Evolutionary conservation across 2,888 invertebrate species (phyloP).

Genomic region (Muschampia plurimacula): DNA sequence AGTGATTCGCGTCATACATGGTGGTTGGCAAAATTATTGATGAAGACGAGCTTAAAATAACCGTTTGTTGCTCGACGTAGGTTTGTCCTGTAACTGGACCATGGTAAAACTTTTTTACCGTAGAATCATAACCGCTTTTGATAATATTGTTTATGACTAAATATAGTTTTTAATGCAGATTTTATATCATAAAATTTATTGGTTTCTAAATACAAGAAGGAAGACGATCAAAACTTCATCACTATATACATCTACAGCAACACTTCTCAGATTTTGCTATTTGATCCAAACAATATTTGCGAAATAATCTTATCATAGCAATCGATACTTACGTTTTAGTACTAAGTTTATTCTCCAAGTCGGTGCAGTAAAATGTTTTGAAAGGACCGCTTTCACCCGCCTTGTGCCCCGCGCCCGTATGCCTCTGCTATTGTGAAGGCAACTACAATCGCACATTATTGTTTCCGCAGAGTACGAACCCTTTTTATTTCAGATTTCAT

Average conservation of each 20-base stretch:
- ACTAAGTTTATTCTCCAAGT: slow-evolving; percentile 7
- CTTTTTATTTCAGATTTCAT: slow-evolving; percentile 76
- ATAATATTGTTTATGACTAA: too few species aligned
- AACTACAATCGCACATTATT: slow-evolving; percentile 83
- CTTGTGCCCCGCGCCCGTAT: slow-evolving; percentile 70
- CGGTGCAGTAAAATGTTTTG: slow-evolving; percentile 77
- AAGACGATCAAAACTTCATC: neutral
- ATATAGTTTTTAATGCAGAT: too few species aligned
- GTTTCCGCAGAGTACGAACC: slow-evolving; percentile 75
- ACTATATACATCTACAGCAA: neutral
- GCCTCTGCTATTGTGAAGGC: slow-evolving; percentile 74
- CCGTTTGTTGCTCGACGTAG: too few species aligned
- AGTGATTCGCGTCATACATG: too few species aligned
- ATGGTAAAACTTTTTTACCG: too few species aligned
- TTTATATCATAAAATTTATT: neutral
- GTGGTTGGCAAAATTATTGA: too few species aligned
- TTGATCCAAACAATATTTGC: neutral
- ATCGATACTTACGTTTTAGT: neutral
- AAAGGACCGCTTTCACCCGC: slow-evolving; percentile 83
- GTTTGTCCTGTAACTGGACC: too few species aligned
- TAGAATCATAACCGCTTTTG: too few species aligned
- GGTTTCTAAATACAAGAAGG: neutral
- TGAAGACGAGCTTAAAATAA: too few species aligned
- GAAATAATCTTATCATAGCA: neutral
- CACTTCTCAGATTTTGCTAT: neutral